Evolutionary conservation across 2,797 vertebrate genomes (phyloP), one percentile per base, ranked within the genome.

Genomic region (Centroberyx gerrardi): DNA sequence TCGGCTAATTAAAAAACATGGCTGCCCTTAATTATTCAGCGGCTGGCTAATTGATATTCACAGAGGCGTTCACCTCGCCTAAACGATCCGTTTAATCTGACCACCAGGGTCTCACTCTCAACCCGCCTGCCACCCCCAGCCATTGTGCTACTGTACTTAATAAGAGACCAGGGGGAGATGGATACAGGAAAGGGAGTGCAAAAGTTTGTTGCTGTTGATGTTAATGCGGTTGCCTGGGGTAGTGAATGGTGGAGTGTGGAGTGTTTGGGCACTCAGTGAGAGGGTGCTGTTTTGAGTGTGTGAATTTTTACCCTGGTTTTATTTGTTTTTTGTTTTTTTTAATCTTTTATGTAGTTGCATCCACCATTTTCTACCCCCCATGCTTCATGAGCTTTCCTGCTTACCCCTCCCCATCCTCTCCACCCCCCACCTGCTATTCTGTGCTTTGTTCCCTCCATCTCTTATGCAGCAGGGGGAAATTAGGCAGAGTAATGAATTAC

Each of bases 1-100:
- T 94, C 82, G 87, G 91, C 93, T 96, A 96, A 97, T 96, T 96
- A 94, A 95, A 93, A 95, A 95, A 92, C 94, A 93, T 85, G 87
- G 87, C 91, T 90, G 80, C 85, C 93, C 90, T 96, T 97, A 96
- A 96, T 97, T 97, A 96, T 96, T 96, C 95, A 95, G 88, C 93
- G 90, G 85, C 72, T 3, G 38, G 87, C 93, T 96, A 96, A 95
- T 96, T 97, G 94, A 91, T 96, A 96, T 96, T 95, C 95, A 87
- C 91, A 81, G 76, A 93, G 89, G 88, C 85, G 73, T 91, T 95
- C 84, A 85, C 84, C 90, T 84, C 86, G 93, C 93, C 83, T 51
- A 83, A 90, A 91, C 87, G 92, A 92, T 88, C 92, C 91, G 80
- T 95, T 95, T 93, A 93, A 83, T 94, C 92, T 92, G 94, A 92